Conservation (phyloP, 2,113 vertebrate genomes). For the Suncus etruscus region DNA sequence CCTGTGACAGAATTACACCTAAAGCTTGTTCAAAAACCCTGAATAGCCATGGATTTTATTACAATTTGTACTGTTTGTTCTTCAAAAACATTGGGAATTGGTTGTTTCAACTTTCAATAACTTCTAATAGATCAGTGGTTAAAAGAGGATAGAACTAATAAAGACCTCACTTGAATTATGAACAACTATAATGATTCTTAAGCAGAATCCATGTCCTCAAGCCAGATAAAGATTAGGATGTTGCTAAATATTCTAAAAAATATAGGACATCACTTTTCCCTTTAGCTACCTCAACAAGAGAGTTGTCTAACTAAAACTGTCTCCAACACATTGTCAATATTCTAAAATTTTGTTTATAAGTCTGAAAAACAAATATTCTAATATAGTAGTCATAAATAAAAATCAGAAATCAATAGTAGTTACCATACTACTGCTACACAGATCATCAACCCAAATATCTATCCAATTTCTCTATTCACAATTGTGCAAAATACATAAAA, state of each 20-base stretch:
- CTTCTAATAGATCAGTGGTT: not conserved
- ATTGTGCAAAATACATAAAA: not conserved
- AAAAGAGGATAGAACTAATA: not conserved
- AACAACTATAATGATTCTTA: not conserved
- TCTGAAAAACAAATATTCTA: not conserved
- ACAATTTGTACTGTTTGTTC: not conserved
- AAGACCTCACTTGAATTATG: not conserved
- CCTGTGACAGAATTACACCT: not conserved
- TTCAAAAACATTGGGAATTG: not conserved
- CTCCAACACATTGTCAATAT: not conserved
- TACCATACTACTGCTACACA: not conserved
- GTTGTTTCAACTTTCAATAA: not conserved
- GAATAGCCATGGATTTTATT: not conserved
- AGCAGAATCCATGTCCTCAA: not conserved
- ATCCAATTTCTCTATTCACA: not conserved
- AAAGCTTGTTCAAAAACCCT: not conserved
- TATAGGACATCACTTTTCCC: not conserved
- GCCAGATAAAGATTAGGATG: not conserved
- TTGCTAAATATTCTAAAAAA: not conserved
- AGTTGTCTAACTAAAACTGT: not conserved
- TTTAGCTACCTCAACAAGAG: not conserved
- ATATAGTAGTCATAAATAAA: not conserved
- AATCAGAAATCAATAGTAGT: not conserved
- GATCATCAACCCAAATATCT: conserved; percentile 5
- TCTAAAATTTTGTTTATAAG: not conserved